Percentiles rank a stretch among this genome's conserved stretches.
phyloP scores from a whole-genome alignment of 2,797 vertebrate species.

The Tiaroga cobitis region DNA sequence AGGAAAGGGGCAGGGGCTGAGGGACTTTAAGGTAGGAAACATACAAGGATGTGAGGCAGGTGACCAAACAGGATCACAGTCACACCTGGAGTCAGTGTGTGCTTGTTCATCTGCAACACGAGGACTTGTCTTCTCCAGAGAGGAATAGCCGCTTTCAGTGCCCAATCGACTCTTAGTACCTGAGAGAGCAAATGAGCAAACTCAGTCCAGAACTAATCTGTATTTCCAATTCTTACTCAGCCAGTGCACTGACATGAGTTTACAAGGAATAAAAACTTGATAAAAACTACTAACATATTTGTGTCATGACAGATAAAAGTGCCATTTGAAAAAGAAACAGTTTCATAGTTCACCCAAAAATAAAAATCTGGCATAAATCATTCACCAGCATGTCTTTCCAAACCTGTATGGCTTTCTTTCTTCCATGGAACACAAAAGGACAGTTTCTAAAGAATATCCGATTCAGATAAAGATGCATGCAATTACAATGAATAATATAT shows the following conservation, averaged over 20 bases:
- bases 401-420: not conserved
- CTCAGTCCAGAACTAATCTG: not conserved
- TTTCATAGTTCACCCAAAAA: not conserved
- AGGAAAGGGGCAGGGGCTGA: constrained; percentile 7
- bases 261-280: not conserved
- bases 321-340: too few relatives aligned
- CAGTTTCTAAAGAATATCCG: not conserved
- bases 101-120: constrained; percentile 25
- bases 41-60: not conserved
- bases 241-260: not conserved
- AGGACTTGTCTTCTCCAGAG: constrained; percentile 55
- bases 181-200: constrained; percentile 37
- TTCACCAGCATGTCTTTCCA: not conserved
- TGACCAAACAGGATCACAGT: constrained; percentile 2
- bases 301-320: not conserved
- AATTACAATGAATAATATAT: not conserved
- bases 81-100: constrained; percentile 52
- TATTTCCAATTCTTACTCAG: not conserved
- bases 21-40: not conserved
- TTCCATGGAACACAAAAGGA: not conserved
- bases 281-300: not conserved
- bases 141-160: constrained; percentile 60
- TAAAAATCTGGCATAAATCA: too few relatives aligned
- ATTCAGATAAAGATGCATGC: not conserved
- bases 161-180: constrained; percentile 39